Conservation (phyloP, 2,888 invertebrate species). For the Leptinotarsa tumamoca region DNA sequence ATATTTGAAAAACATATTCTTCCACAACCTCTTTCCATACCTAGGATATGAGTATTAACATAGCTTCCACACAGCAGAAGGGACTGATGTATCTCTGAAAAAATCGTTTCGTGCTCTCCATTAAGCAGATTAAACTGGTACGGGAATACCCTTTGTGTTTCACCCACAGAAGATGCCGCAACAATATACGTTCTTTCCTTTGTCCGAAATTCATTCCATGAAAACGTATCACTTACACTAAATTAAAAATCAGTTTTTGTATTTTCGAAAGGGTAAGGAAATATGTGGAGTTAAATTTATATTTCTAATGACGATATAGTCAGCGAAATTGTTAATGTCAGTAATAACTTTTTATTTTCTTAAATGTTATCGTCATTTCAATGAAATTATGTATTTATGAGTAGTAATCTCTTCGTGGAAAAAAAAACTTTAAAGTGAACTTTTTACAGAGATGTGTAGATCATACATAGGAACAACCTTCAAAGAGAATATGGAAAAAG, state of each 20-base stretch:
- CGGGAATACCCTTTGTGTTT: slow-evolving; percentile 55
- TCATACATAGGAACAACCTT: no score
- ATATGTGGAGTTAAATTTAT: not conserved
- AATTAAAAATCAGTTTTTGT: slow-evolving; percentile 49
- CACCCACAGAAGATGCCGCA: slow-evolving; percentile 54
- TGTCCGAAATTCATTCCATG: slow-evolving; percentile 50
- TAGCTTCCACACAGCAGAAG: slow-evolving; percentile 6
- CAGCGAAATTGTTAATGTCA: no score
- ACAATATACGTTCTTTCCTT: slow-evolving; percentile 56
- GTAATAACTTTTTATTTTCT: no score
- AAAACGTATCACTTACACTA: slow-evolving; percentile 56
- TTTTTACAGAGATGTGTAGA: no score
- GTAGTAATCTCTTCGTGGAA: no score
- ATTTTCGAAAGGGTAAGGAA: not conserved
- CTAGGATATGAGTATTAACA: not conserved
- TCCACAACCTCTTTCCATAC: no score
- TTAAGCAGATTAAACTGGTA: slow-evolving; percentile 64
- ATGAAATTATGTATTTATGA: no score
- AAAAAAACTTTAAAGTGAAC: no score
- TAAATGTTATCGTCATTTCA: no score
- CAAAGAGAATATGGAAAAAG: no score
- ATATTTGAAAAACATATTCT: no score
- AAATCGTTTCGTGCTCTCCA: slow-evolving; percentile 51
- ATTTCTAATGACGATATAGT: not conserved
- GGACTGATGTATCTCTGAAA: slow-evolving; percentile 32